Conservation (phyloP, 2,888 invertebrate species). For the Stenodera caucasica region DNA sequence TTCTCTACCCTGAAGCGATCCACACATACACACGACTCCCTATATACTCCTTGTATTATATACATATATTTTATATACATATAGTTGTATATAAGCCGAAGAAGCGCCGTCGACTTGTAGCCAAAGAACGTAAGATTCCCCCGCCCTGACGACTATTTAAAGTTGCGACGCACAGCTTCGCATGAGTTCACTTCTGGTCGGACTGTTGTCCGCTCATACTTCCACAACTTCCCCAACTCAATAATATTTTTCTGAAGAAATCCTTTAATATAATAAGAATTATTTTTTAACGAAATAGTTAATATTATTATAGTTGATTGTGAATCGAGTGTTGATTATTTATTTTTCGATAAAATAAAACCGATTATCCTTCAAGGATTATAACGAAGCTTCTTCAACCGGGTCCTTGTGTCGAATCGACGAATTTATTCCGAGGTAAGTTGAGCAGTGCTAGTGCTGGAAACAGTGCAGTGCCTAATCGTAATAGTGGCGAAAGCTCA, state of each 20-base stretch:
- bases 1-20: constrained; percentile 53
- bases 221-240: constrained; percentile 37
- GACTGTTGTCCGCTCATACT: constrained; percentile 44
- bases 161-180: constrained; percentile 62
- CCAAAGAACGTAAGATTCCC: constrained; percentile 64
- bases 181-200: constrained; percentile 64
- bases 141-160: constrained; percentile 64
- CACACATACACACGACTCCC: constrained; percentile 45
- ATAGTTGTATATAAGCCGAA: constrained; percentile 52
- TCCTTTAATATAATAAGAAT: no score
- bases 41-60: constrained; percentile 49
- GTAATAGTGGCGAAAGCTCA: constrained; percentile 4
- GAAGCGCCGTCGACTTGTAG: constrained; percentile 63
- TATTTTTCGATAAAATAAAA: not conserved
- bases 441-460: constrained; percentile 2
- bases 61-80: not conserved
- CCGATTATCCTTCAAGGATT: not conserved
- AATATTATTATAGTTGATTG: not conserved
- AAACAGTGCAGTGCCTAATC: not conserved
- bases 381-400: not conserved
- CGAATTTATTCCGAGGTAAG: not conserved
- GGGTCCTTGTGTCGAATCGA: not conserved
- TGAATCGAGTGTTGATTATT: not conserved
- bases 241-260: not conserved
- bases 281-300: no score